These are phyloP conservation scores for Galagoides demidoff DNA, from an alignment of 2,797 vertebrate species.

Conservation along the genomic window DNA sequence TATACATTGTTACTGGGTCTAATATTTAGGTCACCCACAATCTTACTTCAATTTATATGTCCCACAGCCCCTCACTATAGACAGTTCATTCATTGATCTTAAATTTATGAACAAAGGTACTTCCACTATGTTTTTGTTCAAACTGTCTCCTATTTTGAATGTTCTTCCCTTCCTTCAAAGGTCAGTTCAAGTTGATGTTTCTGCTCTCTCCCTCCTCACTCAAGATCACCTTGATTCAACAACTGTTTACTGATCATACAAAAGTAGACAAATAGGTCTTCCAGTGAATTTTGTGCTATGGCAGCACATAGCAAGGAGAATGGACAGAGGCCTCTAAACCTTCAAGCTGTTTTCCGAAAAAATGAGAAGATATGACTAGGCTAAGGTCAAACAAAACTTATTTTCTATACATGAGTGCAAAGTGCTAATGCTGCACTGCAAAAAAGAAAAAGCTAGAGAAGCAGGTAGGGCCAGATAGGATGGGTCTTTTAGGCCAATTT, in stretches of 20 bases:
- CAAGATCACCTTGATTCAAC: neutral
- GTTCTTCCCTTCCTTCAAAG: neutral
- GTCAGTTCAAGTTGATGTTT: neutral
- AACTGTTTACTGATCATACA: neutral
- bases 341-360: neutral
- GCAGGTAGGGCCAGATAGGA: neutral
- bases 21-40: neutral
- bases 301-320: neutral
- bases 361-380: neutral
- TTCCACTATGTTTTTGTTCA: neutral
- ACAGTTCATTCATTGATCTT: neutral
- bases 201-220: neutral
- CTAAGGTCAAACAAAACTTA: neutral
- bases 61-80: neutral
- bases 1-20: neutral
- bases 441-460: neutral
- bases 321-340: neutral
- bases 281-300: neutral
- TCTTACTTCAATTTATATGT: neutral
- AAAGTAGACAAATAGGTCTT: neutral
- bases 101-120: neutral
- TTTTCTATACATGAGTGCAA: neutral
- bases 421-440: neutral
- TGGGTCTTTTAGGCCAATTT: neutral
- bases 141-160: neutral